Base-by-base conservation (phyloP, 2,888 invertebrate genomes). In the Patella ulyssiponensis region DNA sequence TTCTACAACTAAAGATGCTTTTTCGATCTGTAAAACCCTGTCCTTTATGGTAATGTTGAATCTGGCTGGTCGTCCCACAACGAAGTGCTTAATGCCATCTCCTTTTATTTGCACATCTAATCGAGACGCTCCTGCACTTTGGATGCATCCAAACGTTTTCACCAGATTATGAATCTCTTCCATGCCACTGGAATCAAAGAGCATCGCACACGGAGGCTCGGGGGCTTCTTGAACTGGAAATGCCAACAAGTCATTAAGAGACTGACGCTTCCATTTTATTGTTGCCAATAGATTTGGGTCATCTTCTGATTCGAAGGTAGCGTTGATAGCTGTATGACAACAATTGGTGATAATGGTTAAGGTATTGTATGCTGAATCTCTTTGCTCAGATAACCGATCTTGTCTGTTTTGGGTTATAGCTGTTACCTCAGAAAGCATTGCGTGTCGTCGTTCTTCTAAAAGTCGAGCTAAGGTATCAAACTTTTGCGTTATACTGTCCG, bases 41-140 rank as follows among this genome's bases (percentile, higher is more conserved):
- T 86, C 84, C 82, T 92, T 91, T 27, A 92, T 91, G 52, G 90
- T 91, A 74, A 92, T 88, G 58, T 90, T 91, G 27, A 92, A 88
- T 33, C 89, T 82, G n/a, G 89, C 84, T n/a, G 89, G 88, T 75
- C 87, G 84, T 27, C 90, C 91, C 3, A 88, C 87, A 73, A 86
- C 87, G 77, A 91, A 91, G 69, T 88, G 87, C 78, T 88, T 90
- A 72, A 92, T 85, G 12, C 91, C 91, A 78, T 92, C 92, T 11
- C 92, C 92, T 12, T 88, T 89, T 20, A 91, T 92, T 27, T 88
- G 89, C 0, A 91, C 91, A 83, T 92, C 91, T 79, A 88, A 89
- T 2, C 92, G 90, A 71, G 92, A 88, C 17, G 92, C 92, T 81
- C 91, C 89, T 82, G 90, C 92, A 53, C 90, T 90, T 75, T 89